These are phyloP conservation scores for Glyptemys insculpta DNA, from an alignment of 2,797 vertebrate species.

Conservation along the genomic window DNA sequence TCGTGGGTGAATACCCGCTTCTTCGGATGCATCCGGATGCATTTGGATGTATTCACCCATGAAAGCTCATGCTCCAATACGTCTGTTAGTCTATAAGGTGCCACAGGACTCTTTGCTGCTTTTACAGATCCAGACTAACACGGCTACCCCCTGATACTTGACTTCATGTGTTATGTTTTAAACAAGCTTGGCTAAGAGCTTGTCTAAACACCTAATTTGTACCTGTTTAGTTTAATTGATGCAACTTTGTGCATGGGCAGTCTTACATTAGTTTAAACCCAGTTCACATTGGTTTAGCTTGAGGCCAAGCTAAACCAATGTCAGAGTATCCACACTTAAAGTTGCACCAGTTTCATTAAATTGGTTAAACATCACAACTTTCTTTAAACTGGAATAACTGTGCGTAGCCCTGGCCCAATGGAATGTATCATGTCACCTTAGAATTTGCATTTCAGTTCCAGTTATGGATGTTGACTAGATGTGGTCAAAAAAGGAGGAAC, in stretches of 20 bases:
- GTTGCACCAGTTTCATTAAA: not conserved
- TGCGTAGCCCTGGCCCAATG: not conserved
- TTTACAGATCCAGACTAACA: too few relatives aligned
- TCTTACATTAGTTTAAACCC: not conserved
- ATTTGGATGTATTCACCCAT: too few relatives aligned
- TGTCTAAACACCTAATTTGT: not conserved
- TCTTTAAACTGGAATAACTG: not conserved
- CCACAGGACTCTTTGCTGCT: too few relatives aligned
- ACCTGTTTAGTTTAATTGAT: not conserved
- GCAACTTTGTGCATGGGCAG: not conserved
- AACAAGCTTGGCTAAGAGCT: not conserved
- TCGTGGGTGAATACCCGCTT: too few relatives aligned
- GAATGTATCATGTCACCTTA: not conserved
- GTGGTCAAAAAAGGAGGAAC: not conserved
- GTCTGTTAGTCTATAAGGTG: too few relatives aligned
- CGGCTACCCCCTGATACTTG: too few relatives aligned
- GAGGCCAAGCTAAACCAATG: not conserved
- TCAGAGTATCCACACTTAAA: not conserved
- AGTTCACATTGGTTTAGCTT: not conserved
- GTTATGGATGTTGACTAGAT: not conserved
- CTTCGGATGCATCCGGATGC: too few relatives aligned
- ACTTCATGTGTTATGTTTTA: too few relatives aligned
- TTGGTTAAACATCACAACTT: not conserved
- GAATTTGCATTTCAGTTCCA: not conserved
- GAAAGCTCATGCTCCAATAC: too few relatives aligned